These are phyloP conservation scores for Ormyrus nitidulus DNA, from an alignment of 2,888 invertebrate species.

Conservation along the genomic window DNA sequence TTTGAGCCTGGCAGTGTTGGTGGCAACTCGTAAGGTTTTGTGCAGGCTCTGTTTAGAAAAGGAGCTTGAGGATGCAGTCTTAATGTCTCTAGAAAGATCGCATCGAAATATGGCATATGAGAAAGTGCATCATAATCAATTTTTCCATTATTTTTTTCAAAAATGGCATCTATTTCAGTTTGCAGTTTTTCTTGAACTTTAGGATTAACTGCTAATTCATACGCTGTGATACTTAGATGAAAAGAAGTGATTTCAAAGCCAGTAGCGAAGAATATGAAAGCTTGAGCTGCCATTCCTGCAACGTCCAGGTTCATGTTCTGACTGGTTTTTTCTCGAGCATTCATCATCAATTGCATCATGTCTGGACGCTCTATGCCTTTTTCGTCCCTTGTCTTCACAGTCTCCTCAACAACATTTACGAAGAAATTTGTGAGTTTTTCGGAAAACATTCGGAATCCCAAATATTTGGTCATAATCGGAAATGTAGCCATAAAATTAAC, in stretches of 20 bases:
- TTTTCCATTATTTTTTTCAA: constrained; percentile 55
- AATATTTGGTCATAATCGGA: constrained; percentile 44
- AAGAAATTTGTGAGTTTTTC: constrained; percentile 57
- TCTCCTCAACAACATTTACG: constrained; percentile 42
- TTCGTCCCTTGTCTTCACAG: constrained; percentile 33
- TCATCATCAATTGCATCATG: constrained; percentile 66
- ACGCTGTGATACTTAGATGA: constrained; percentile 63
- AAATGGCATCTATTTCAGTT: constrained; percentile 65
- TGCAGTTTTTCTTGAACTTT: constrained; percentile 65
- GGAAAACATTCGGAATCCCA: constrained; percentile 40
- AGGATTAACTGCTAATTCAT: constrained; percentile 63
- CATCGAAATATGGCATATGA: constrained; percentile 66
- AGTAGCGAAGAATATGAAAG: constrained; percentile 67
- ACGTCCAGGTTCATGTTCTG: constrained; percentile 55
- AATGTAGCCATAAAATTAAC: constrained; percentile 45
- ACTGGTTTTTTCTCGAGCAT: constrained; percentile 53
- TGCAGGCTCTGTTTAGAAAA: constrained; percentile 77
- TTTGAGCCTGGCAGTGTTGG: constrained; percentile 62
- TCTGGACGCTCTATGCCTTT: constrained; percentile 62
- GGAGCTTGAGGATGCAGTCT: constrained; percentile 72
- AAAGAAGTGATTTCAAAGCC: constrained; percentile 47
- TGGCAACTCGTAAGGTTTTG: constrained; percentile 76
- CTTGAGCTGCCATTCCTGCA: constrained; percentile 76
- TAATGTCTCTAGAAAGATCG: constrained; percentile 65
- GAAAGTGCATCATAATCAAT: constrained; percentile 64